A percentile compares a stretch with the other conserved stretches of the same genome.
These are phyloP conservation scores for Mythimna vitellina DNA, from an alignment of 2,888 invertebrate genomes.

Conservation along the genomic window DNA sequence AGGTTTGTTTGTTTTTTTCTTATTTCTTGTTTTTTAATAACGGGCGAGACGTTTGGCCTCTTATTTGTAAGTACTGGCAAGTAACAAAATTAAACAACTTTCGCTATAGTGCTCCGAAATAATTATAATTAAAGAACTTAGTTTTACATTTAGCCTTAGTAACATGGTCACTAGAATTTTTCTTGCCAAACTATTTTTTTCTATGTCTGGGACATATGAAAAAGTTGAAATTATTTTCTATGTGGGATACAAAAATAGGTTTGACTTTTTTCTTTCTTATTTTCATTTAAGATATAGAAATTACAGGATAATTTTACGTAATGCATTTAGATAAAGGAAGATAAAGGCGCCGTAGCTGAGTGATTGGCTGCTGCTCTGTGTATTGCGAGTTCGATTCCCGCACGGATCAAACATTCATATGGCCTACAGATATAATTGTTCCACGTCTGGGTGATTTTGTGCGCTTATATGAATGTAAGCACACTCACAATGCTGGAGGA, in stretches of 20 bases:
- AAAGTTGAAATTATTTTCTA: slow-evolving; percentile 3
- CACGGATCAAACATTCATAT: too few relatives aligned
- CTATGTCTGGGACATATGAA: neutral
- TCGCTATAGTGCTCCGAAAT: slow-evolving; percentile 36
- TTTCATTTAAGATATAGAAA: neutral
- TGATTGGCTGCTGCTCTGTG: too few relatives aligned
- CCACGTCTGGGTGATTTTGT: too few relatives aligned
- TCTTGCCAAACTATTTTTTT: slow-evolving; percentile 33
- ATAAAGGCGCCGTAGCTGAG: too few relatives aligned
- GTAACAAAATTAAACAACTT: slow-evolving; percentile 58
- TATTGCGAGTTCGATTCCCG: too few relatives aligned
- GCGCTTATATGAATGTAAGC: too few relatives aligned
- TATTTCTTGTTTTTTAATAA: slow-evolving; percentile 36
- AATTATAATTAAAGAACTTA: slow-evolving; percentile 48
- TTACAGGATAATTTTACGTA: too few relatives aligned
- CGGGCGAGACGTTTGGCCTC: slow-evolving; percentile 20
- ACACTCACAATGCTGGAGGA: too few relatives aligned
- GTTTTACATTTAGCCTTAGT: slow-evolving; percentile 33
- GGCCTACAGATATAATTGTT: too few relatives aligned
- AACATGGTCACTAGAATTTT: slow-evolving; percentile 38
- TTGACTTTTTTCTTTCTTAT: neutral
- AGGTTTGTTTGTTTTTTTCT: slow-evolving; percentile 20
- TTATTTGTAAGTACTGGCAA: slow-evolving; percentile 29
- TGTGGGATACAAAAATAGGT: neutral
- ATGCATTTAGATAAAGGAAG: too few relatives aligned